These are phyloP conservation scores for Hapalemur alaotrensis DNA, from an alignment of 2,797 vertebrate species.

Conservation along the genomic window DNA sequence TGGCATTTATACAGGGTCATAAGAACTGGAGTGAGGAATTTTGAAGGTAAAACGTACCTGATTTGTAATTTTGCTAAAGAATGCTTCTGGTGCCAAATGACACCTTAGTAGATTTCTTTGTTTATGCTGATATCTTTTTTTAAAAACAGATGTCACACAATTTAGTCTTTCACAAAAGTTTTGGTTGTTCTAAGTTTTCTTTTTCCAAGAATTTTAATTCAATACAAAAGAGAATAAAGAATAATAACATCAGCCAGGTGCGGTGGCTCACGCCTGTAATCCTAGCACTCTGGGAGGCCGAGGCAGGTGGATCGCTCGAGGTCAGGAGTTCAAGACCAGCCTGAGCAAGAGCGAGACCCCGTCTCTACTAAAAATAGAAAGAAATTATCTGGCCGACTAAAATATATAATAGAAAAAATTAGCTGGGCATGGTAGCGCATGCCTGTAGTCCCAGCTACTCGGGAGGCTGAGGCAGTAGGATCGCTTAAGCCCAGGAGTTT, in stretches of 20 bases:
- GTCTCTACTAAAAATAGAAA: no score
- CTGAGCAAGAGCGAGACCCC: no score
- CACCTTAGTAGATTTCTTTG: neutral
- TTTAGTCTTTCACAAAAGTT: neutral
- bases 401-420: no score
- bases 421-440: no score
- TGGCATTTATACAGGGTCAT: neutral
- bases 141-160: neutral
- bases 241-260: neutral
- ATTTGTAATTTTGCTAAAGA: neutral
- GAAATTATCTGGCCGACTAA: no score
- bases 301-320: no score
- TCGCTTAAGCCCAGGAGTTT: no score
- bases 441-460: no score
- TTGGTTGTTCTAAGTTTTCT: neutral
- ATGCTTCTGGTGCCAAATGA: neutral
- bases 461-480: no score
- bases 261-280: no score
- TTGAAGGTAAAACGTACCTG: neutral
- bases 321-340: no score
- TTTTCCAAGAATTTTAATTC: neutral
- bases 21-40: neutral
- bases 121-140: neutral
- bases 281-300: no score
- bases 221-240: neutral